Evolutionary conservation across 2,888 invertebrate species (phyloP), one percentile per base, ranked within the genome.

Genomic region (Caenorhabditis drosophilae): DNA sequence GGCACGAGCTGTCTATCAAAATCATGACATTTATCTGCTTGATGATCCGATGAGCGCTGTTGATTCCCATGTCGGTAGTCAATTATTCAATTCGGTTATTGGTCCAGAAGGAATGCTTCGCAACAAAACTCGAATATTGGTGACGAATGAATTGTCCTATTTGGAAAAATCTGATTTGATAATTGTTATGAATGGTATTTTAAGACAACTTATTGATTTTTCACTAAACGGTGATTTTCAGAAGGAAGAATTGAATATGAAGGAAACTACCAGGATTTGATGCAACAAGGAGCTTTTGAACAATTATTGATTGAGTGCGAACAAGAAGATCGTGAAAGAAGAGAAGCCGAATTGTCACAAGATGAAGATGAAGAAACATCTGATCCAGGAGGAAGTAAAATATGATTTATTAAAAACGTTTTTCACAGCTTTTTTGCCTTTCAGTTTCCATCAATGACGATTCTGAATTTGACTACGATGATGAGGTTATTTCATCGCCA

Each of bases 11-110:
- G 93, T 93, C 1, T 95, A 94, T 85, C 89, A 89, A 80, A 89
- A 93, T 85, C 89, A 91, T 0, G 93, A 95, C 81, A 87, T 93
- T 68, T 97, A 93, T 85, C 89, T 94, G 82, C 86, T 98, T 78
- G 97, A 98, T 84, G 97, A 98, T 87, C 97, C 97, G 1, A 84
- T 89, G 55, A 93, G 92, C 84, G 96, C 96, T 4, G 96, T 97
- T 1, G 97, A 97, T 85, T 90, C 93, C 35, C 96, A 97, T 84
- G 96, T 97, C 47, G 96, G 96, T 15, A 93, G 93, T 86, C 95
- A 96, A 84, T 92, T 81, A 7, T 81, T 81, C 60, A 70, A 62
- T 16, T 63, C 77, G 20, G 80, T 81, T 2, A 79, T 81, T 49
- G 81, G 81, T 4, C 81, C 82, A 6, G 80, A 80, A 44, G 82